Evolutionary conservation across 2,797 vertebrate genomes (phyloP).

Genomic region (Sebastes oblongus): DNA sequence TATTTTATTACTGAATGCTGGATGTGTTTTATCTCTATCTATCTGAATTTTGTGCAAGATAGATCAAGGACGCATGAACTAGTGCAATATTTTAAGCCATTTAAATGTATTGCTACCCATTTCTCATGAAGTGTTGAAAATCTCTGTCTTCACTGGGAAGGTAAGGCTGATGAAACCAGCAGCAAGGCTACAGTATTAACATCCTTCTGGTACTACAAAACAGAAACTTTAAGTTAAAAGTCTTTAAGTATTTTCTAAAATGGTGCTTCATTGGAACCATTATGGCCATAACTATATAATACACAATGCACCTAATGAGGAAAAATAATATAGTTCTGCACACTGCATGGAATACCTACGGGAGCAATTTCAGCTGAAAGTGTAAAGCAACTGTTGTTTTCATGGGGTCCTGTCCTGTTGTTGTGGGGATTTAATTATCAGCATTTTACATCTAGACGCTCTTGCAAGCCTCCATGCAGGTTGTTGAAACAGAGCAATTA

Average conservation of each 20-base stretch:
- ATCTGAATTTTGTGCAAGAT: neutral
- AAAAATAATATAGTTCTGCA: neutral
- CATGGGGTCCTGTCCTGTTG: conserved; percentile 2
- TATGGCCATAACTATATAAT: neutral
- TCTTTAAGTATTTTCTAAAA: conserved; percentile 14
- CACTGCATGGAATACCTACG: neutral
- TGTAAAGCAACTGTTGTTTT: conserved; percentile 20
- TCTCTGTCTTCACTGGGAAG: conserved; percentile 17
- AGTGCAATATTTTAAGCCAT: conserved; percentile 22
- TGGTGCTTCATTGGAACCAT: neutral
- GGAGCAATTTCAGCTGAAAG: conserved; percentile 16
- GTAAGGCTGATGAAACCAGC: conserved; percentile 50
- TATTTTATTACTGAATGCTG: neutral
- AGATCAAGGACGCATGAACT: conserved; percentile 8
- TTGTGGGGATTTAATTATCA: conserved; percentile 50
- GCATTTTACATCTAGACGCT: conserved; percentile 34
- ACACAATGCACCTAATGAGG: neutral
- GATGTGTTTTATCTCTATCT: conserved; percentile 15
- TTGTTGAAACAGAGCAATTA: conserved; percentile 63
- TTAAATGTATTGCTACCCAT: conserved; percentile 17
- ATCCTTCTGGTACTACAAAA: neutral
- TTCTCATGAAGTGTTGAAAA: conserved; percentile 16
- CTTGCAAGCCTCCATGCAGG: conserved; percentile 12
- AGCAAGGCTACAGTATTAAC: conserved; percentile 21
- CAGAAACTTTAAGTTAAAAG: conserved; percentile 6